These are phyloP conservation scores for Montipora capitata DNA, from an alignment of 92 coral and sea anemone genomes.

Conservation along the genomic window DNA sequence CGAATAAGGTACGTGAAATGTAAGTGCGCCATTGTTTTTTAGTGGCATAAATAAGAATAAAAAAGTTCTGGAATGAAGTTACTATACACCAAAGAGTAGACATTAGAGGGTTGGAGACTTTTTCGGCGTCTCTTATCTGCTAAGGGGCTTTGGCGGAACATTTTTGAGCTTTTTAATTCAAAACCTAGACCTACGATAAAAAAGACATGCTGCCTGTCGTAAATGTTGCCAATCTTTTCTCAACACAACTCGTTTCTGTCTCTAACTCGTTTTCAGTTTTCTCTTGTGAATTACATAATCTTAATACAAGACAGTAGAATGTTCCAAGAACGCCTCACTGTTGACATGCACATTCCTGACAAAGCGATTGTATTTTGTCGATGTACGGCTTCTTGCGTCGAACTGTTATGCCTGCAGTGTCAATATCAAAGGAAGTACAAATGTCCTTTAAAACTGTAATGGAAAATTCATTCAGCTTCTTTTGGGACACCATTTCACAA, in stretches of 20 bases:
- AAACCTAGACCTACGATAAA: neutral
- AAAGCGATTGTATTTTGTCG: conserved; percentile 49
- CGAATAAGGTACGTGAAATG: conserved; percentile 7
- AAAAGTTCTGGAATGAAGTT: conserved; percentile 6
- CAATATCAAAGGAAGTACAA: conserved; percentile 41
- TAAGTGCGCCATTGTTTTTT: neutral
- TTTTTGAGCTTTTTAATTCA: conserved; percentile 3
- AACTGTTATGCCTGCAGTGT: conserved; percentile 27
- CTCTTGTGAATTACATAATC: no score
- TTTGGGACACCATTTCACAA: neutral
- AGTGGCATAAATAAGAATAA: neutral
- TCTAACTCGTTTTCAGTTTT: neutral
- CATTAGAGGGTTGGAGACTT: neutral
- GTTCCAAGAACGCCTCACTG: neutral
- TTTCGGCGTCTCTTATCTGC: conserved; percentile 4
- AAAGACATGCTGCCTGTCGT: conserved; percentile 3
- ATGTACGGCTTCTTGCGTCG: conserved; percentile 60
- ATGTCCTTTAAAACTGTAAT: conserved; percentile 56
- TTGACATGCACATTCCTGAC: conserved; percentile 53
- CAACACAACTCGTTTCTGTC: conserved; percentile 4
- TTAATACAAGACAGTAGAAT: neutral
- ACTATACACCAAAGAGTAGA: conserved; percentile 14
- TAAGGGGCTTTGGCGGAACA: conserved; percentile 14
- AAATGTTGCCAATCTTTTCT: conserved; percentile 1
- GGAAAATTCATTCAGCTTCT: conserved; percentile 50